A percentile compares a stretch with the other conserved stretches of the same genome.
Conservation (phyloP, 2,797 vertebrate genomes). For the Pseudomugil tenellus region DNA sequence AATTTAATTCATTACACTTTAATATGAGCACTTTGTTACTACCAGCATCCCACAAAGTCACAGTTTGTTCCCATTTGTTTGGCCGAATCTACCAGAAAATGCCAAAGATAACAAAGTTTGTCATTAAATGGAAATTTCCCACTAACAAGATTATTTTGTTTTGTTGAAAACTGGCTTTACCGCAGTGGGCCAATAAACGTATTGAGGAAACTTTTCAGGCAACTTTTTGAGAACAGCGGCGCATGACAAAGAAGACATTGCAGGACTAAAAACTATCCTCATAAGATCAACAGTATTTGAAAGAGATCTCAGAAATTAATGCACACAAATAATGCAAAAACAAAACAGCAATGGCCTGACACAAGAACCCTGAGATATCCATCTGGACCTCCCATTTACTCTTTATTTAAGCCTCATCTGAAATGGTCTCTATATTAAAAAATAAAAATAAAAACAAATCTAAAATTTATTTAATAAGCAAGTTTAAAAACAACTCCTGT, state of each 20-base stretch:
- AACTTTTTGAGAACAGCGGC: not conserved
- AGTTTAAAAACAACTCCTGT: too few species aligned
- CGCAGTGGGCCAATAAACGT: not conserved
- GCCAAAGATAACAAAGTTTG: not conserved
- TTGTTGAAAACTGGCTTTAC: too few species aligned
- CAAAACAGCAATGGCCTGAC: not conserved
- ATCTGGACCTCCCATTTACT: not conserved
- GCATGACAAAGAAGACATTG: not conserved
- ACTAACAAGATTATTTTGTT: not conserved
- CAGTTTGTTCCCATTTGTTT: not conserved
- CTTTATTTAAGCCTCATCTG: too few species aligned
- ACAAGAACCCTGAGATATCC: not conserved
- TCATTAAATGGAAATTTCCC: not conserved
- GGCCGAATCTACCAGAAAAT: not conserved
- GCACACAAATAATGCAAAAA: not conserved
- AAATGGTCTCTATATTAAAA: too few species aligned
- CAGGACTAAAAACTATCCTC: not conserved
- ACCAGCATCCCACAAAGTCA: not conserved
- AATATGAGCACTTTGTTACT: too few species aligned
- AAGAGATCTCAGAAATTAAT: not conserved
- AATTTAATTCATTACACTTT: not conserved
- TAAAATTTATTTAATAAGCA: too few species aligned
- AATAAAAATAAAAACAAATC: too few species aligned
- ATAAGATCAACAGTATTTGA: not conserved
- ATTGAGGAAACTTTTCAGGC: not conserved